Percentiles rank a stretch among this genome's conserved stretches.
Conservation (phyloP, 2,113 vertebrate genomes). For the Speoplatyrhinus poulsoni region DNA sequence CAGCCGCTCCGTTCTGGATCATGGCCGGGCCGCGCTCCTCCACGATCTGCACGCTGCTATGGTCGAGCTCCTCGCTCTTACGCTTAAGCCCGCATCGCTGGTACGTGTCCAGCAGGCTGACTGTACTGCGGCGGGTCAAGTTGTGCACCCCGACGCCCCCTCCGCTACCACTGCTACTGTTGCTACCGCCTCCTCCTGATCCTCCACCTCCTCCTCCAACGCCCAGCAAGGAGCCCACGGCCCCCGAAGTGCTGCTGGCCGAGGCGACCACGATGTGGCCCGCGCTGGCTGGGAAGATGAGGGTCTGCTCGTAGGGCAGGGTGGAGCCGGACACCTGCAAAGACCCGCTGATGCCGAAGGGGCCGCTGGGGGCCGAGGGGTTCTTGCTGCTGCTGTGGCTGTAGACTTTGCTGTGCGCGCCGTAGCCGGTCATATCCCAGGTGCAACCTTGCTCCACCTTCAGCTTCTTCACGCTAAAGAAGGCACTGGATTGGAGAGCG, state of each 20-base stretch:
- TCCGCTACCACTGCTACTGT: slow-evolving; percentile 73
- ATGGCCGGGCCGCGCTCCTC: slow-evolving; percentile 91
- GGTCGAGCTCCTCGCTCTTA: slow-evolving; percentile 97
- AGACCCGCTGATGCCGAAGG: slow-evolving; percentile 88
- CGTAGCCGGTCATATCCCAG: slow-evolving; percentile 99
- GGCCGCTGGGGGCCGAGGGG: slow-evolving; percentile 79
- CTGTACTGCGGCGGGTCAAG: slow-evolving; percentile 97
- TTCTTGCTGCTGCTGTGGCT: slow-evolving; percentile 90
- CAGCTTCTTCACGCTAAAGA: slow-evolving; percentile 99
- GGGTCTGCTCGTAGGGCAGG: slow-evolving; percentile 94
- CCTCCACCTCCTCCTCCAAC: slow-evolving; percentile 84
- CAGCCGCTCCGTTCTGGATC: slow-evolving; percentile 91
- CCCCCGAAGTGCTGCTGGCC: slow-evolving; percentile 88
- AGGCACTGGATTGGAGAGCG: slow-evolving; percentile 98
- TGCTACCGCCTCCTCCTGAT: slow-evolving; percentile 62
- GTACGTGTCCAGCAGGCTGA: slow-evolving; percentile 98
- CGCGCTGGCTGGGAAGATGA: slow-evolving; percentile 92
- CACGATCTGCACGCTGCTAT: slow-evolving; percentile 94
- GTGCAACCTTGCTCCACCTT: slow-evolving; percentile 95
- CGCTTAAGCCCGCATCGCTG: slow-evolving; percentile 99
- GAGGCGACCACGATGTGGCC: slow-evolving; percentile 94
- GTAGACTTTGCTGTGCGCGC: slow-evolving; percentile 95
- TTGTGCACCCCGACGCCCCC: slow-evolving; percentile 87
- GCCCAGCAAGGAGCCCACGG: slow-evolving; percentile 84
- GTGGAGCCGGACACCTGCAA: slow-evolving; percentile 87